Evolutionary conservation across 2,888 invertebrate species (phyloP).

Genomic region (Abscondita cerata): DNA sequence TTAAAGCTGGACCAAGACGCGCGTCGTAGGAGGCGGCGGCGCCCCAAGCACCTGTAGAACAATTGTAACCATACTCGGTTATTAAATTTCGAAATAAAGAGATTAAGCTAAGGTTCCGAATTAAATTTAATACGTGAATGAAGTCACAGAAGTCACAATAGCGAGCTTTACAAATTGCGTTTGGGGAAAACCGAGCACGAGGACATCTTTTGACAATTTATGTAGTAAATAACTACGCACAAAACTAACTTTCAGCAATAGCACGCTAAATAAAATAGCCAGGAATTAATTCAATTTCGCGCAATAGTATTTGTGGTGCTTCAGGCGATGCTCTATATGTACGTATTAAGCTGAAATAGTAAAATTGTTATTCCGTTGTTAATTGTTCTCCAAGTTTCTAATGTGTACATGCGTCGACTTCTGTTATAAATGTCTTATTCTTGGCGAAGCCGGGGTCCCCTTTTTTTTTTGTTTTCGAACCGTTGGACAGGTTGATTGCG

Average conservation of each 20-base stretch:
- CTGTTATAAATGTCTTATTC: slow-evolving; percentile 30
- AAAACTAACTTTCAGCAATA: slow-evolving; percentile 43
- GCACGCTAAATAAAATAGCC: slow-evolving; percentile 47
- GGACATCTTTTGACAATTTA: slow-evolving; percentile 16
- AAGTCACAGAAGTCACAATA: slow-evolving; percentile 5
- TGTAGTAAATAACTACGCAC: slow-evolving; percentile 36
- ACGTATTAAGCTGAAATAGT: slow-evolving; percentile 37
- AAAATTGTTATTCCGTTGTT: slow-evolving; percentile 42
- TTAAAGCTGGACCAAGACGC: too few species aligned
- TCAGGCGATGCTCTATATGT: slow-evolving; percentile 39
- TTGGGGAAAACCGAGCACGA: slow-evolving; percentile 6
- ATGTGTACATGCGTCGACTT: slow-evolving; percentile 34
- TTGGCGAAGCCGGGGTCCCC: background rate
- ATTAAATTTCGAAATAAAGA: slow-evolving; percentile 11
- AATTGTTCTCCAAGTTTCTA: slow-evolving; percentile 37
- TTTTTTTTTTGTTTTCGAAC: too few species aligned
- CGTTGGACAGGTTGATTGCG: too few species aligned
- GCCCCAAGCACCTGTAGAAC: too few species aligned
- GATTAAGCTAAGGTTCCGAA: background rate
- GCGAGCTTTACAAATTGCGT: slow-evolving; percentile 9
- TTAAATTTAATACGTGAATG: slow-evolving; percentile 7
- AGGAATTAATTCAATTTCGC: slow-evolving; percentile 48
- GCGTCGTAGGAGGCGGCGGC: too few species aligned
- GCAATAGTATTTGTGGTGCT: slow-evolving; percentile 43
- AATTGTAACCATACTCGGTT: background rate